Evolutionary conservation across 2,113 vertebrate genomes (phyloP).

Genomic region (Microcebus murinus): DNA sequence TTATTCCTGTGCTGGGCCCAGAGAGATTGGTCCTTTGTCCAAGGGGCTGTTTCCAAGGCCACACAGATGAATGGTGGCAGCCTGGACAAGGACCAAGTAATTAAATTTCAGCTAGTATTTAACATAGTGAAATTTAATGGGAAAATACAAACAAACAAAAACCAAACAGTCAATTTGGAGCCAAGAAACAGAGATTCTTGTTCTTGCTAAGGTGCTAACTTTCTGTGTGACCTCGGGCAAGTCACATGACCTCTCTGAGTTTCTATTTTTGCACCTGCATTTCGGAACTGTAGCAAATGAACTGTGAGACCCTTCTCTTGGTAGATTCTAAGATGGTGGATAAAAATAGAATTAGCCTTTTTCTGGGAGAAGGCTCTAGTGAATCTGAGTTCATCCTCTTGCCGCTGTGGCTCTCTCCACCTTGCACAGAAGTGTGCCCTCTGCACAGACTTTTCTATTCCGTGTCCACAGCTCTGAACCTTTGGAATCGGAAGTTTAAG

Average conservation of each 20-base stretch:
- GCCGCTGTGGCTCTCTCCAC: neutral
- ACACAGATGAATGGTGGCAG: neutral
- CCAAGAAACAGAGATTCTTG: neutral
- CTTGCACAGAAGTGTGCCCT: neutral
- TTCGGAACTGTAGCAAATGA: neutral
- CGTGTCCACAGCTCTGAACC: neutral
- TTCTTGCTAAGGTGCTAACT: neutral
- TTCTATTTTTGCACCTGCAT: neutral
- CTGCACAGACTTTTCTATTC: neutral
- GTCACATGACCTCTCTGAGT: neutral
- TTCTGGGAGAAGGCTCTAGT: neutral
- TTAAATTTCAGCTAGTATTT: neutral
- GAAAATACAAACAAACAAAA: neutral
- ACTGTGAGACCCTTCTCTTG: neutral
- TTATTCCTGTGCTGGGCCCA: neutral
- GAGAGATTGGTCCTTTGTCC: neutral
- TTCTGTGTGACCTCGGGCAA: too few species aligned
- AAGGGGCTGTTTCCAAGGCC: neutral
- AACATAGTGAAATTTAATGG: neutral
- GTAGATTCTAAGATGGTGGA: neutral
- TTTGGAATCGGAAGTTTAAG: neutral
- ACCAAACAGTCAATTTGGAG: neutral
- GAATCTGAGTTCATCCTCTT: neutral
- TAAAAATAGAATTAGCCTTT: neutral
- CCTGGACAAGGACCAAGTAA: neutral